Evolutionary conservation across 2,888 invertebrate species (phyloP), one percentile per base, ranked within the genome.

Genomic region (Perdita meconis): DNA sequence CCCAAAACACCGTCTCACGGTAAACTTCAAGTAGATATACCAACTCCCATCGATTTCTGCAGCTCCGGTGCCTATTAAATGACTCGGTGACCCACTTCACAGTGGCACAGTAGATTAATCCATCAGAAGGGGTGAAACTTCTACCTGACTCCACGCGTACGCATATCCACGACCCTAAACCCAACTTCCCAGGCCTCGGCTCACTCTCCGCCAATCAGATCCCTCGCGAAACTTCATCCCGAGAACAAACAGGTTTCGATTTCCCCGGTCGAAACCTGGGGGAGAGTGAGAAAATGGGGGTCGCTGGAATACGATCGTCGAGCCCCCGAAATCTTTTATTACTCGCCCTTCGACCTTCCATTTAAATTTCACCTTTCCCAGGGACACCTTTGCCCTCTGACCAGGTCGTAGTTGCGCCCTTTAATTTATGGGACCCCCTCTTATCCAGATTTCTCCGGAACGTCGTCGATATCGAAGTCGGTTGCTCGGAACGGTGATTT

Each of bases 311-410:
- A 59, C 57, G 68, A 72, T 55, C 44, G 44, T 8, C 3, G 12
- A 22, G 47, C 19, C 55, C 55, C 19, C 4, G 30, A 38, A 47
- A 60, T 55, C 34, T 6, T 10, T 22, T 19, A 36, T 16, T 26
- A 19, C 6, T 12, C 5, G 16, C 30, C 44, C 19, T 12, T 22
- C 59, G 36, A 10, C 19, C 59, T 56, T 44, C 44, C 24, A 44
- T 61, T 69, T 55, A 61, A 73, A 56, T 69, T 26, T 40, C 44
- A 8, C 30, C 22, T n/a, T 13, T n/a, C 10, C 12, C 5, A 16
- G 50, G 30, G 3, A 22, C 16, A 44, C n/a, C 53, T 34, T 47
- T 24, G 16, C 22, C 36, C 16, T 30, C 16, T 30, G 24, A 1
- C 2, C 12, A 12, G 34, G 30, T n/a, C 47, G 22, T 30, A n/a